phyloP scores from a whole-genome alignment of 2,888 invertebrate genomes.

The Conomelus anceps region DNA sequence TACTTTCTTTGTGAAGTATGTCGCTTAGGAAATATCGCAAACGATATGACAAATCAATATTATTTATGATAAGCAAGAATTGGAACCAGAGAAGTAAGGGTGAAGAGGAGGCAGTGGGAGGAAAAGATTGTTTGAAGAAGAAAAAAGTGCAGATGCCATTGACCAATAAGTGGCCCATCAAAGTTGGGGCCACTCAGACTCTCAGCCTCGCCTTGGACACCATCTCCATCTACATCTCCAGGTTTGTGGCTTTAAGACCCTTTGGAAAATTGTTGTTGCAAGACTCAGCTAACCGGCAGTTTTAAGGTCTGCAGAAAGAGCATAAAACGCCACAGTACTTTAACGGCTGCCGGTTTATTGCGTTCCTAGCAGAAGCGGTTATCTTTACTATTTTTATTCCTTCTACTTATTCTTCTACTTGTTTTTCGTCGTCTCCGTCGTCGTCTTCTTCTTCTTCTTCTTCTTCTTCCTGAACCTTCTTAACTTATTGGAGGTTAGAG shows the following conservation, averaged over 20 bases:
- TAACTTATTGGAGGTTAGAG: too few species aligned
- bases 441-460: too few species aligned
- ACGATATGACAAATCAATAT: too few species aligned
- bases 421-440: too few species aligned
- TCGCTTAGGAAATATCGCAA: too few species aligned
- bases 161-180: background rate
- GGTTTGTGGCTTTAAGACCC: background rate
- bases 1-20: too few species aligned
- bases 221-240: too few species aligned
- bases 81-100: background rate
- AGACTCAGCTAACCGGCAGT: background rate
- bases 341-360: background rate
- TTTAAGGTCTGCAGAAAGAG: background rate
- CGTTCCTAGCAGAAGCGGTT: background rate
- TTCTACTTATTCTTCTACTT: background rate
- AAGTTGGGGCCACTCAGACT: too few species aligned
- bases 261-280: background rate
- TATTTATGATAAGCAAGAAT: too few species aligned
- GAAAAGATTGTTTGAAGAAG: conserved; percentile 39
- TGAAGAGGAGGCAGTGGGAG: conserved; percentile 36
- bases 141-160: background rate
- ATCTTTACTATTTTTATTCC: background rate
- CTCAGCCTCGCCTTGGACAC: background rate
- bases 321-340: background rate
- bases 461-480: background rate